Base-by-base conservation (phyloP, 2,888 invertebrate species). In the Xiphydria camelus region DNA sequence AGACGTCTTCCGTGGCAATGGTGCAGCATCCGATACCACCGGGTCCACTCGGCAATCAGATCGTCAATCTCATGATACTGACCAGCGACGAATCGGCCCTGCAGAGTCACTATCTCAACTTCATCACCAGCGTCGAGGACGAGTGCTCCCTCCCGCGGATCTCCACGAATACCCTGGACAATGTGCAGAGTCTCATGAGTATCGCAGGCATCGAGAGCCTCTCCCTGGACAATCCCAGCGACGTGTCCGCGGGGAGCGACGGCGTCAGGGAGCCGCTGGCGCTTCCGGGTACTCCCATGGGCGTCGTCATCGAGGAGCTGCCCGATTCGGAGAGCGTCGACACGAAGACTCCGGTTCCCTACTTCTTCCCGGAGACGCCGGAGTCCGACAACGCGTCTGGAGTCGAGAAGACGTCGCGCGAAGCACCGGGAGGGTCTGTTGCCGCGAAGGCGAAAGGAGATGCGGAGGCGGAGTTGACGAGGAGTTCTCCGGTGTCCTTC, bases 271-370 rank as follows among this genome's bases (percentile, higher is more conserved):
- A 67, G 40, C 60, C 63, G 4, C 22, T 62, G 18, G 63, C 61
- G 2, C 40, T 59, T 9, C 51, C 62, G 10, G 55, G 47, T 3
- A 44, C 47, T 10, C 51, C 61, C 5, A 52, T 49, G 9, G 60
- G 66, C n/a, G 43, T 70, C 3, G 43, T 70, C 6, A 73, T 73
- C 45, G 72, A 74, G 40, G 73, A 73, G 38, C 50, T 73, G n/a
- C 58, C 60, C 22, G 58, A 47, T 15, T 41, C 56, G 6, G 60
- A 58, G 29, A 14, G 12, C 6, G 12, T 14, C 2, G 6, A 7
- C 12, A 14, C 12, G 12, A 29, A 29, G 7, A 29, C 5, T 29
- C 29, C 29, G 7, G 29, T 29, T 7, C 29, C 29, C 3, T 29
- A 29, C 29, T 29, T 12, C 29, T 29, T 14, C 7, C 29, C 29